A percentile compares a stretch with the other conserved stretches of the same genome.
Conservation (phyloP, 2,888 invertebrate species). For the Eudasyphora cyanicolor region DNA sequence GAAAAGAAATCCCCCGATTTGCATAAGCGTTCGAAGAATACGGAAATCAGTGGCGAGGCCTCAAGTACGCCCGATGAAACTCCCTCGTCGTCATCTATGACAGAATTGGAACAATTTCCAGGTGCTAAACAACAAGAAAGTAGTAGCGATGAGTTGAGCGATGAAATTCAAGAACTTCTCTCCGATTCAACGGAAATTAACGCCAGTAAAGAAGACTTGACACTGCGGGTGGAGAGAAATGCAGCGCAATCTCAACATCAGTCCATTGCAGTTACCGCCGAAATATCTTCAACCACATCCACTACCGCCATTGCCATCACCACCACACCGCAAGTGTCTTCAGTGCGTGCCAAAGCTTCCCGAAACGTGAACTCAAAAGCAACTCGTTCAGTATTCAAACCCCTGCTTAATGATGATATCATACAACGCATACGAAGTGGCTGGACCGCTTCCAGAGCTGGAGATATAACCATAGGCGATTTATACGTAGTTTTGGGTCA, state of each 20-base stretch:
- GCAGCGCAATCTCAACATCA: conserved; percentile 7
- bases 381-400: conserved; percentile 72
- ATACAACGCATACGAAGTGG: conserved; percentile 82
- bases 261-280: conserved; percentile 1
- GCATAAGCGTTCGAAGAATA: conserved; percentile 79
- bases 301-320: conserved; percentile 51
- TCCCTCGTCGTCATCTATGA: background rate
- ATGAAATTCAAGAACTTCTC: conserved; percentile 73
- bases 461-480: conserved; percentile 92
- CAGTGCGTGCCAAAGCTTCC: conserved; percentile 7
- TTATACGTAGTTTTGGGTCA: conserved; percentile 90
- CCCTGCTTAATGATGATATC: conserved; percentile 77
- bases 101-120: conserved; percentile 26
- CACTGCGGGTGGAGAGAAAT: conserved; percentile 3
- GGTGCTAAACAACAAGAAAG: conserved; percentile 65
- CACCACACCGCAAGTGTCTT: conserved; percentile 56
- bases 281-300: conserved; percentile 46
- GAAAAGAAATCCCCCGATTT: conserved; percentile 81
- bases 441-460: conserved; percentile 89
- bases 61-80: conserved; percentile 7
- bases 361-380: conserved; percentile 60
- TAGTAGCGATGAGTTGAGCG: conserved; percentile 73
- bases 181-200: conserved; percentile 49
- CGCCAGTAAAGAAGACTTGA: conserved; percentile 45
- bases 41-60: conserved; percentile 38